Base-by-base conservation (phyloP, 1,140 invertebrate species). In the Trichonephila clavipes region DNA sequence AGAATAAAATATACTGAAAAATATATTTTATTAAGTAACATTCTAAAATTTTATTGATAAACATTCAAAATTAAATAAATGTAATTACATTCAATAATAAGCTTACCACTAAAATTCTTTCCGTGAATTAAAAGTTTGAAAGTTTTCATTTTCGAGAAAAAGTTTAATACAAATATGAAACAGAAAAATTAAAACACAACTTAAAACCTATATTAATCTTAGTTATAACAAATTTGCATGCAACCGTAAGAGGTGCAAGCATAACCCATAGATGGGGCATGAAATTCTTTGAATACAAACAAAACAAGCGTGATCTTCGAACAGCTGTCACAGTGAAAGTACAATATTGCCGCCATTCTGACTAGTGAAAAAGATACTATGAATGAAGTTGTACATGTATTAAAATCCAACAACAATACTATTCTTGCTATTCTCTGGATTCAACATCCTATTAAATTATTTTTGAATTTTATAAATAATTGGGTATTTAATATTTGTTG, bases 21-120 rank as follows among this genome's bases (percentile, higher is more conserved):
- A 28, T 4, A 40, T 40, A 40, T 40, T 40, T 40, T 0, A 51
- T 51, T 10, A 51, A 51, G 7, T 8, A 51, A 51, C 7, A 12
- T 12, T 7, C 0, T 51, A 51, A 51, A 69, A 69, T 12, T 66
- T 12, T 69, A 14, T 14, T 7, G 64, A 10, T 6, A 69, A 69
- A 2, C 7, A 24, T 24, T n/a, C n/a, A 69, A 24, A 24, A n/a
- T 24, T n/a, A 69, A 69, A 69, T 69, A 69, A 24, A n/a, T 69
- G n/a, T 24, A 69, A 8, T 10, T 2, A 69, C 7, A 51, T 51
- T 51, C 10, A 51, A 1, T 8, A 3, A 28, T 16, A 2, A 8
- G 19, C 86, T 40, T 69, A 89, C 88, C 88, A 59, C 88, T 89
- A 59, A 89, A 89, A 72, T n/a, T 58, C 21, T 89, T 89, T 12